Evolutionary conservation across 2,797 vertebrate genomes (phyloP).

Genomic region (Pangasius sanitwongsei): DNA sequence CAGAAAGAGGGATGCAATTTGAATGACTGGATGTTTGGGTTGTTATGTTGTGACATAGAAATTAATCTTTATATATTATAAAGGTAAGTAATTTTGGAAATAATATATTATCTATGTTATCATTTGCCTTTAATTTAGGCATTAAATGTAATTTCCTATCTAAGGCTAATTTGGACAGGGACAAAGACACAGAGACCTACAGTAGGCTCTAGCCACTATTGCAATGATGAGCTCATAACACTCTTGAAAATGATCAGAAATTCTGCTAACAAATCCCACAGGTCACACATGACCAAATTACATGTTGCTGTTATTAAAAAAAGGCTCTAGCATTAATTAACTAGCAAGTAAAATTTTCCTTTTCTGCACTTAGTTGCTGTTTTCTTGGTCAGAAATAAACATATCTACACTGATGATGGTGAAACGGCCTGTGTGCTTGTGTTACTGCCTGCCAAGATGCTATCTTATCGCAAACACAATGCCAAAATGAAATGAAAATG

Average conservation of each 20-base stretch:
- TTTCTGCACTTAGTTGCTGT: neutral
- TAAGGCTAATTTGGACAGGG: neutral
- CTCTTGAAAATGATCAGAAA: neutral
- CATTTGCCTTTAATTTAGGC: neutral
- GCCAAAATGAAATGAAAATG: neutral
- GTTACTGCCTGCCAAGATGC: neutral
- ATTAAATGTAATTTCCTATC: neutral
- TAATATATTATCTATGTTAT: neutral
- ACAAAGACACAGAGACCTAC: neutral
- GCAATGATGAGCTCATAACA: neutral
- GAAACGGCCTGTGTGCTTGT: neutral
- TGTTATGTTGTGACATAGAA: neutral
- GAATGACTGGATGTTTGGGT: conserved; percentile 4
- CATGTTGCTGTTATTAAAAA: neutral
- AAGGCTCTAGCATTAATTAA: neutral
- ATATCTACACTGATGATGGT: neutral
- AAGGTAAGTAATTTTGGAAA: neutral
- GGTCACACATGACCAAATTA: neutral
- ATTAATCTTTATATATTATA: neutral
- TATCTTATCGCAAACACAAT: neutral
- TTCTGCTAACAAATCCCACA: neutral
- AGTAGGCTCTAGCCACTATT: neutral
- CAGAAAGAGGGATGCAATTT: conserved; percentile 40
- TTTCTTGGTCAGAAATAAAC: too few species aligned
- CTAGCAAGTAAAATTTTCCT: neutral